Evolutionary conservation across 2,888 invertebrate species (phyloP), one percentile per base, ranked within the genome.

Genomic region (Balanococcus diminutus): DNA sequence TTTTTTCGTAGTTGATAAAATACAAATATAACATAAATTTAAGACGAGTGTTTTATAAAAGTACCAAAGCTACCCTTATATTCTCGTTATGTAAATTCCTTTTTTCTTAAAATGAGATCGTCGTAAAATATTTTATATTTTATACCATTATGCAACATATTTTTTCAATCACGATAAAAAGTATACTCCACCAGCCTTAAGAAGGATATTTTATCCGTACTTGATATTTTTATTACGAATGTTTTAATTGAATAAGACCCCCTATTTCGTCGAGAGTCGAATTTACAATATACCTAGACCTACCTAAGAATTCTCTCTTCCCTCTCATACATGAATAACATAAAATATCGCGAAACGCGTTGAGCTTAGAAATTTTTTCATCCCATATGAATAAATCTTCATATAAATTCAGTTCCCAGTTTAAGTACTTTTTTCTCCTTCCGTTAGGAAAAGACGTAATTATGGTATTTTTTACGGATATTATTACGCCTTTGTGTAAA

Each of bases 1-100:
- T 82, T 81, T 36, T n/a, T 46, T 46, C n/a, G n/a, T 72, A 72
- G 72, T 72, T 72, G 72, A 72, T 72, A 72, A 72, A 72, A 72
- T 72, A 32, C 72, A 72, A 72, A 72, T 72, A 72, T 72, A 72
- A 72, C 72, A 72, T 72, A 72, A 72, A 72, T 72, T 32, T 72
- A 32, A 72, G 72, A 72, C 72, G 72, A 72, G 72, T 72, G 72
- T 72, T 72, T 72, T 72, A 72, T 72, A 72, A 72, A 31, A 72
- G 72, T 72, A 46, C 72, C 72, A 28, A 32, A 72, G 72, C 28
- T 72, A 72, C 72, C 72, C 32, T 72, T 72, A 72, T 72, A 72
- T 72, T 72, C 72, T 72, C 72, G 72, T 72, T 72, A 72, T 72
- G 72, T 72, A 72, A 72, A 72, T 72, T 72, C 72, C 16, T 28